phyloP scores from a whole-genome alignment of 2,888 invertebrate species.

The Meiosimyza platycephala region DNA sequence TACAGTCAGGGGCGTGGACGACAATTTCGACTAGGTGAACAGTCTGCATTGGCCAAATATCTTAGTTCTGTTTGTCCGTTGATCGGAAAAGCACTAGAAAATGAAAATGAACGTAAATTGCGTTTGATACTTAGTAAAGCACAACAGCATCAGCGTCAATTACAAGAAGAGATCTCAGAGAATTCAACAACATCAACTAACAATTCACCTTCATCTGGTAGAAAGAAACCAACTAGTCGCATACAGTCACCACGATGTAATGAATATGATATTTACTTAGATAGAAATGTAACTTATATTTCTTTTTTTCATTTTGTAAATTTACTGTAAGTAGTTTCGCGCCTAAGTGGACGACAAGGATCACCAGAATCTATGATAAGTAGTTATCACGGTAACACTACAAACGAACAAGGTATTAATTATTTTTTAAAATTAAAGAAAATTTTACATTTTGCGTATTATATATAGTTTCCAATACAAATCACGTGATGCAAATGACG shows the following conservation, averaged over 20 bases:
- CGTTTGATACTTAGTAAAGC: conserved; percentile 89
- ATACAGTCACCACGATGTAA: conserved; percentile 67
- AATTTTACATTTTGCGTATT: neutral
- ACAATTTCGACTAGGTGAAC: conserved; percentile 88
- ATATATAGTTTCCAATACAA: conserved; percentile 49
- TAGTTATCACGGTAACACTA: conserved; percentile 74
- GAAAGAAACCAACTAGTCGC: conserved; percentile 65
- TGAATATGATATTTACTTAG: conserved; percentile 13
- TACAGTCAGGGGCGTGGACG: conserved; percentile 94
- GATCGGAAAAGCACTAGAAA: conserved; percentile 83
- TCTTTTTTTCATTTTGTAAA: conserved; percentile 10
- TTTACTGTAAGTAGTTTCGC: conserved; percentile 62
- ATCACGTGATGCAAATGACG: conserved; percentile 64
- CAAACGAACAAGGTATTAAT: conserved; percentile 58
- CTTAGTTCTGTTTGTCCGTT: conserved; percentile 85
- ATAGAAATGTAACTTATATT: neutral
- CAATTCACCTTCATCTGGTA: conserved; percentile 65
- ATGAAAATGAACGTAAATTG: conserved; percentile 88
- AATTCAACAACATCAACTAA: conserved; percentile 63
- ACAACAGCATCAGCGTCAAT: conserved; percentile 87
- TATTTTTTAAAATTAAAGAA: neutral
- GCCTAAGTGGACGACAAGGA: conserved; percentile 67
- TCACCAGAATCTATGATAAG: conserved; percentile 81
- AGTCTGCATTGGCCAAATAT: conserved; percentile 83
- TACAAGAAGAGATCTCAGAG: conserved; percentile 76